Evolutionary conservation across 2,113 vertebrate species (phyloP).

Genomic region (Colistium nudipinnis): DNA sequence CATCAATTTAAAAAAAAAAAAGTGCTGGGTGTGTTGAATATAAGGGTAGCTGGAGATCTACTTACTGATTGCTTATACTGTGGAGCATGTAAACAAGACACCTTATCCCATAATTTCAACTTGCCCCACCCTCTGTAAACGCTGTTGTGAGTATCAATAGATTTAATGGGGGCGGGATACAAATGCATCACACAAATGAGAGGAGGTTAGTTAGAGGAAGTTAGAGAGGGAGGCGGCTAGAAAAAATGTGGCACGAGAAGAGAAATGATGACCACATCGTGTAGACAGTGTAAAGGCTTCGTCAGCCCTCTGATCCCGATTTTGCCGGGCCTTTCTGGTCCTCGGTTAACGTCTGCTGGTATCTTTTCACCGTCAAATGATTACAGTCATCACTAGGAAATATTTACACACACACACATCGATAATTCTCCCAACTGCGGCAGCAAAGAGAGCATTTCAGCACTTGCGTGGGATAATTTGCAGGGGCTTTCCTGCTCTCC

Average conservation of each 20-base stretch:
- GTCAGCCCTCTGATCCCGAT: constrained; percentile 16
- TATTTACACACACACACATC: neutral
- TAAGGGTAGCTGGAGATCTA: neutral
- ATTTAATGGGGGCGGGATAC: constrained; percentile 2
- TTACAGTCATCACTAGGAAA: constrained; percentile 19
- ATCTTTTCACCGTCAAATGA: neutral
- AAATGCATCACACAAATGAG: constrained; percentile 15
- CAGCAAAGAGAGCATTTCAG: too few relatives aligned
- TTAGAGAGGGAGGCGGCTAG: neutral
- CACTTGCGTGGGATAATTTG: too few relatives aligned
- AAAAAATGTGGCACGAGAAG: constrained; percentile 22
- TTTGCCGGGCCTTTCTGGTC: constrained; percentile 34
- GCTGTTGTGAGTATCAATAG: constrained; percentile 11
- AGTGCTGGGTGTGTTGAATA: constrained; percentile 13
- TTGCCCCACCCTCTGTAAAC: constrained; percentile 2
- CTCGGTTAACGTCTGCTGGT: constrained; percentile 8
- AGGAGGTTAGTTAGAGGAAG: too few relatives aligned
- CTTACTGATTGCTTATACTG: constrained; percentile 9
- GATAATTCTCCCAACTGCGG: constrained; percentile 15
- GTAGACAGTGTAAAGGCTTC: constrained; percentile 27
- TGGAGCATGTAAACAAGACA: constrained; percentile 21
- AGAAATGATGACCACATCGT: constrained; percentile 11
- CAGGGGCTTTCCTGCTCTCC: too few relatives aligned
- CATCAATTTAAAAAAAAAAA: constrained; percentile 30
- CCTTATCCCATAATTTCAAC: constrained; percentile 5